These are phyloP conservation scores for Himalopsyche anomala DNA, from an alignment of 2,888 invertebrate species.

Conservation along the genomic window DNA sequence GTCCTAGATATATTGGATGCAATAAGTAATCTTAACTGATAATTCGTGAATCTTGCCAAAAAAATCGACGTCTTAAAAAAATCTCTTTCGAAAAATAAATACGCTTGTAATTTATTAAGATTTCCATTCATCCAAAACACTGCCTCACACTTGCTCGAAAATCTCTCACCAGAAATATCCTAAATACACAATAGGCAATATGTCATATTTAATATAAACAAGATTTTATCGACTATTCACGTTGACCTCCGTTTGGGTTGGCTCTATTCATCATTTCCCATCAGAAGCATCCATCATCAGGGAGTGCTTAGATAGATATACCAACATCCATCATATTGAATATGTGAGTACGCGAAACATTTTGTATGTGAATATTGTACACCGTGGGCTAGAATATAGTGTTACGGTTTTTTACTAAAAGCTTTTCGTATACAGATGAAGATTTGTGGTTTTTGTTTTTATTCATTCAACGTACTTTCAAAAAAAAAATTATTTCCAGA, in stretches of 20 bases:
- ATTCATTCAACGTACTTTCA: no score
- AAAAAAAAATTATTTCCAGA: no score
- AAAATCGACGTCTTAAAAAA: not conserved
- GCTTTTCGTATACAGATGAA: not conserved
- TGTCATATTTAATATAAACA: constrained; percentile 34
- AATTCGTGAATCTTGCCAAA: not conserved
- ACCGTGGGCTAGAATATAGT: not conserved
- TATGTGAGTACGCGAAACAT: not conserved
- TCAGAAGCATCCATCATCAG: constrained; percentile 26
- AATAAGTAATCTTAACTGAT: not conserved
- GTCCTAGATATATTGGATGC: no score
- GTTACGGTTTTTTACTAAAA: not conserved
- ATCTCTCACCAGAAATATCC: not conserved
- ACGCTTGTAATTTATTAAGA: not conserved
- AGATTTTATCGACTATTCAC: constrained; percentile 19
- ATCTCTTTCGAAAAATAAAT: not conserved
- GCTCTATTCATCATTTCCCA: constrained; percentile 16
- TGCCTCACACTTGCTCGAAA: not conserved
- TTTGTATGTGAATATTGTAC: not conserved
- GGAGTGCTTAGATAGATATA: not conserved
- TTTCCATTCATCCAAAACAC: constrained; percentile 9
- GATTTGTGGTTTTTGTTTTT: no score
- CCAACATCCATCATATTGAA: constrained; percentile 1
- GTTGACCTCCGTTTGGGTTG: not conserved
- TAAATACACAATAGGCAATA: constrained; percentile 34